Conservation (phyloP, 2,797 vertebrate species). For the Pterois miles region DNA sequence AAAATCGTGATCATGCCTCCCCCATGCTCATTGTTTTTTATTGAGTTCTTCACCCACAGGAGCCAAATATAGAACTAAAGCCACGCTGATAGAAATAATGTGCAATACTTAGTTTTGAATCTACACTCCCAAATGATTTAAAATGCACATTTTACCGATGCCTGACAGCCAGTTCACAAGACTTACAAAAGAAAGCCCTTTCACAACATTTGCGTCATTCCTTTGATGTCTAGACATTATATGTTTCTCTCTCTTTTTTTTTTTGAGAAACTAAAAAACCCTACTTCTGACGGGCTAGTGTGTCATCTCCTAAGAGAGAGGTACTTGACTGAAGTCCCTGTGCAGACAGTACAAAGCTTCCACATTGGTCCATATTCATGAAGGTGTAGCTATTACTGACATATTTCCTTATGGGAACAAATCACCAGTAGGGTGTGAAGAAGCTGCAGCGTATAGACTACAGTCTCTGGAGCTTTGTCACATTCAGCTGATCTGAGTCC, state of each 20-base stretch:
- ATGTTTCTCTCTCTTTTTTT: slow-evolving; percentile 53
- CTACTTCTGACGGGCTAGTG: slow-evolving; percentile 71
- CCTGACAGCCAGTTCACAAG: slow-evolving; percentile 75
- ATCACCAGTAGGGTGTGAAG: slow-evolving; percentile 71
- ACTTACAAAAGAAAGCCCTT: slow-evolving; percentile 78
- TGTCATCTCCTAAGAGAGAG: slow-evolving; percentile 79
- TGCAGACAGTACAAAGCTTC: slow-evolving; percentile 79
- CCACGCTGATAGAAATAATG: slow-evolving; percentile 65
- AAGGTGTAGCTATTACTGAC: slow-evolving; percentile 84
- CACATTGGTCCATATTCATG: slow-evolving; percentile 78
- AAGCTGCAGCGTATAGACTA: slow-evolving; percentile 28
- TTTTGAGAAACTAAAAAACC: slow-evolving; percentile 57
- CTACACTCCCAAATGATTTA: slow-evolving; percentile 61
- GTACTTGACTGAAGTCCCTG: slow-evolving; percentile 79
- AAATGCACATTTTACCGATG: slow-evolving; percentile 70
- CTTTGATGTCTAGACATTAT: slow-evolving; percentile 77
- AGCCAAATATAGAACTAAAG: slow-evolving; percentile 71
- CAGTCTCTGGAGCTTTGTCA: slow-evolving; percentile 65
- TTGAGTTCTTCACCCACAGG: slow-evolving; percentile 64
- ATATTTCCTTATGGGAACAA: slow-evolving; percentile 84
- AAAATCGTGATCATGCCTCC: slow-evolving; percentile 55
- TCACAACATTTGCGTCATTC: slow-evolving; percentile 82
- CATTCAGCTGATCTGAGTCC: slow-evolving; percentile 67
- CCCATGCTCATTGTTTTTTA: slow-evolving; percentile 65
- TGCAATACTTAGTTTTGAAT: slow-evolving; percentile 67